These are phyloP conservation scores for Nephila pilipes DNA, from an alignment of 1,140 invertebrate genomes.

Conservation along the genomic window DNA sequence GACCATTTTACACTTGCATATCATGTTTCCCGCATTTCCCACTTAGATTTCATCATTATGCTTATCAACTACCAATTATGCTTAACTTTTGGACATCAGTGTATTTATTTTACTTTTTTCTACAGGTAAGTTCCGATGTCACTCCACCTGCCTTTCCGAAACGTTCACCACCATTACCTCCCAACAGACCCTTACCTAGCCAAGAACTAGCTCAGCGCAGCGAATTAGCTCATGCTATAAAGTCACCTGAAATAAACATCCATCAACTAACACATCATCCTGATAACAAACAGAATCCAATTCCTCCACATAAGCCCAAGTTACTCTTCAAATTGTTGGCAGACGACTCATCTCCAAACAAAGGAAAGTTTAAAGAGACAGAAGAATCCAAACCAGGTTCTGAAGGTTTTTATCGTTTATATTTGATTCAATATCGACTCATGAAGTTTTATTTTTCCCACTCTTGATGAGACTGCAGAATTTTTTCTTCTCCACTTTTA, in stretches of 20 bases:
- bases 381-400: background rate
- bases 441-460: too few species aligned
- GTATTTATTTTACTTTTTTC: background rate
- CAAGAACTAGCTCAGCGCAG: background rate
- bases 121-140: background rate
- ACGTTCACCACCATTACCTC: background rate
- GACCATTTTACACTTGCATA: too few species aligned
- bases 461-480: too few species aligned
- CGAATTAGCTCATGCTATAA: background rate
- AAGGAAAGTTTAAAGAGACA: background rate
- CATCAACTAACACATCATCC: background rate
- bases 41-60: too few species aligned
- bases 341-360: background rate
- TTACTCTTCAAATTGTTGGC: background rate
- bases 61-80: too few species aligned
- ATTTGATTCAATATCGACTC: too few species aligned
- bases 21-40: too few species aligned
- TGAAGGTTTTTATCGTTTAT: background rate
- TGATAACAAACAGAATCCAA: background rate
- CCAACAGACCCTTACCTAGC: background rate
- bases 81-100: too few species aligned
- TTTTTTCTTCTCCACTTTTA: too few species aligned
- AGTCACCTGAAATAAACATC: background rate
- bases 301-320: slow-evolving; percentile 57
- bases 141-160: background rate